phyloP scores from a whole-genome alignment of 2,888 invertebrate species.

The Papilio gigon region DNA sequence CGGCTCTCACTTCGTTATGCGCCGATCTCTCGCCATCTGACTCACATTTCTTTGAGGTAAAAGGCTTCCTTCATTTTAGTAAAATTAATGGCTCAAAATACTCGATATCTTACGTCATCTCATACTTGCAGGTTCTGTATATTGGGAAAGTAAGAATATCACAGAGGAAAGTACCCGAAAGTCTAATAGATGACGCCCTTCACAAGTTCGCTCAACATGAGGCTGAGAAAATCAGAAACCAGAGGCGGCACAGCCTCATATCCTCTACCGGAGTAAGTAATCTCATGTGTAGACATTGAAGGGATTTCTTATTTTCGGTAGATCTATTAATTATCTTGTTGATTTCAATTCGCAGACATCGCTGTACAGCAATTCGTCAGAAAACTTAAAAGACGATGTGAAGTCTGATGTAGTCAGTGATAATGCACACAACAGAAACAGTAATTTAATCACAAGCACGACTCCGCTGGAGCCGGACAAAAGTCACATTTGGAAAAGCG shows the following conservation, averaged over 20 bases:
- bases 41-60: slow-evolving; percentile 94
- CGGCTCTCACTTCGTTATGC: slow-evolving; percentile 87
- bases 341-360: slow-evolving; percentile 64
- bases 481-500: slow-evolving; percentile 59
- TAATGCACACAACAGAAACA: slow-evolving; percentile 45
- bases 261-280: slow-evolving; percentile 71
- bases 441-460: slow-evolving; percentile 58
- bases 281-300: no score
- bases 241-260: slow-evolving; percentile 70
- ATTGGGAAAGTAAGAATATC: slow-evolving; percentile 95
- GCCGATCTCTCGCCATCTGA: slow-evolving; percentile 92
- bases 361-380: slow-evolving; percentile 65
- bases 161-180: slow-evolving; percentile 92
- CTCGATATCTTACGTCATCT: slow-evolving; percentile 5
- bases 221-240: slow-evolving; percentile 83
- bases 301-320: slow-evolving; percentile 5
- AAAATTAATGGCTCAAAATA: neutral
- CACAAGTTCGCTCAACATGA: slow-evolving; percentile 92
- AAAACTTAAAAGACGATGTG: slow-evolving; percentile 59
- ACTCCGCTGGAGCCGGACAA: slow-evolving; percentile 72
- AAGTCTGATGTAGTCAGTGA: slow-evolving; percentile 53
- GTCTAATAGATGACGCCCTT: slow-evolving; percentile 95
- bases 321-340: slow-evolving; percentile 4
- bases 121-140: slow-evolving; percentile 87
- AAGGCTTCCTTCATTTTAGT: slow-evolving; percentile 51